A percentile compares a stretch with the other conserved stretches of the same genome.
These are phyloP conservation scores for Ganaspis sp. DNA, from an alignment of 1,140 invertebrate genomes.

Conservation along the genomic window DNA sequence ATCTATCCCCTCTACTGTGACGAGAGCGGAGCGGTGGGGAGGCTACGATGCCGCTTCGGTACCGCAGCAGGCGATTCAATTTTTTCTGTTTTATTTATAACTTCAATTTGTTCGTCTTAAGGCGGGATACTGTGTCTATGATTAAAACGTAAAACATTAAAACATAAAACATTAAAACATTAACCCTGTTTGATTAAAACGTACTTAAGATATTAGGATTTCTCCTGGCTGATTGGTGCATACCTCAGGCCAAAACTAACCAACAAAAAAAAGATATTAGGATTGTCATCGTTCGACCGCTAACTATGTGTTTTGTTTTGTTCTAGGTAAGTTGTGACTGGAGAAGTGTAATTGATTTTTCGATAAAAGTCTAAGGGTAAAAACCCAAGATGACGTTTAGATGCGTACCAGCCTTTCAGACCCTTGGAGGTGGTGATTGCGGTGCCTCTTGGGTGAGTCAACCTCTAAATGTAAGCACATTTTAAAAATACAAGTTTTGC, in stretches of 20 bases:
- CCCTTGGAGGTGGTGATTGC: slow-evolving; percentile 79
- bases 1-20: no score
- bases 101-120: not conserved
- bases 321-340: slow-evolving; percentile 77
- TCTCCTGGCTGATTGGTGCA: no score
- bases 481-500: no score
- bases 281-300: slow-evolving; percentile 52
- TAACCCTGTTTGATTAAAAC: no score
- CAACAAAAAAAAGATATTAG: not conserved
- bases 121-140: no score
- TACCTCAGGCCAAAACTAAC: no score
- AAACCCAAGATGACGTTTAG: slow-evolving; percentile 73
- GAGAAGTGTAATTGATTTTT: slow-evolving; percentile 60
- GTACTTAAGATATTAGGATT: no score
- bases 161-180: no score
- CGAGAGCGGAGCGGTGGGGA: no score
- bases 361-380: slow-evolving; percentile 61
- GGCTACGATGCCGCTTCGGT: no score
- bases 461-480: not conserved
- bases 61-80: no score
- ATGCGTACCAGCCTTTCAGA: slow-evolving; percentile 82
- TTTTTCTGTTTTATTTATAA: not conserved
- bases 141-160: no score
- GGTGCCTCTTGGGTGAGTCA: slow-evolving; percentile 81
- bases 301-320: slow-evolving; percentile 75